A percentile compares a stretch with the other conserved stretches of the same genome.
Evolutionary conservation across 1,140 invertebrate species (phyloP).

Genomic region (Neuroterus valhalla): DNA sequence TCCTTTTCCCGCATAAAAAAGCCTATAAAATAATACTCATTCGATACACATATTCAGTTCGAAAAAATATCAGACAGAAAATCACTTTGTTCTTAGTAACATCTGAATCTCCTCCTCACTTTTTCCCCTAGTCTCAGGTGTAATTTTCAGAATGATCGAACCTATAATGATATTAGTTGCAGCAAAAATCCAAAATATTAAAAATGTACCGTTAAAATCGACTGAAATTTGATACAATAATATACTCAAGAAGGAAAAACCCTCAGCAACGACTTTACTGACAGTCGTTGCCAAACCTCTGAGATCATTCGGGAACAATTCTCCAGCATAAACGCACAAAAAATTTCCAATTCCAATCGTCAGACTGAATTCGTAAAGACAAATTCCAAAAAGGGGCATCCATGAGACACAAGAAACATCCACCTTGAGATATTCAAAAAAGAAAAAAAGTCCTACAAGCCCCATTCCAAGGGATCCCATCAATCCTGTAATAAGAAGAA

Average conservation of each 20-base stretch:
- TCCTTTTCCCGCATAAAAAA: too few species aligned
- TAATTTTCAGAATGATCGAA: not conserved
- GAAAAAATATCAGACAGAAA: too few species aligned
- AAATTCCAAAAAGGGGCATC: conserved; percentile 8
- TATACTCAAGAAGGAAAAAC: not conserved
- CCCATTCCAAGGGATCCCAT: not conserved
- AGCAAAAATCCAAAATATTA: not conserved
- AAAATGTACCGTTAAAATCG: not conserved
- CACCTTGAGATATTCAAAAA: not conserved
- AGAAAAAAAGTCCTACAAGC: not conserved
- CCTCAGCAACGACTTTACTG: not conserved
- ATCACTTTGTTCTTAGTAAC: not conserved
- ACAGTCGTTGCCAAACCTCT: not conserved
- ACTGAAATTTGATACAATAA: not conserved
- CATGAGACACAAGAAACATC: not conserved
- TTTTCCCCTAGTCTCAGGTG: not conserved
- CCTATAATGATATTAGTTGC: not conserved
- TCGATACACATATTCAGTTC: too few species aligned
- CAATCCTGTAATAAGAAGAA: not conserved
- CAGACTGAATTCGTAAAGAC: not conserved
- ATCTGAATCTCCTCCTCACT: not conserved
- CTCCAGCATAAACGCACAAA: not conserved
- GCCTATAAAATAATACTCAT: too few species aligned
- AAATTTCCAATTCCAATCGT: conserved; percentile 2
- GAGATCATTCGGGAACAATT: not conserved